Evolutionary conservation across 2,113 vertebrate genomes (phyloP).

Genomic region (Nycticebus coucang): DNA sequence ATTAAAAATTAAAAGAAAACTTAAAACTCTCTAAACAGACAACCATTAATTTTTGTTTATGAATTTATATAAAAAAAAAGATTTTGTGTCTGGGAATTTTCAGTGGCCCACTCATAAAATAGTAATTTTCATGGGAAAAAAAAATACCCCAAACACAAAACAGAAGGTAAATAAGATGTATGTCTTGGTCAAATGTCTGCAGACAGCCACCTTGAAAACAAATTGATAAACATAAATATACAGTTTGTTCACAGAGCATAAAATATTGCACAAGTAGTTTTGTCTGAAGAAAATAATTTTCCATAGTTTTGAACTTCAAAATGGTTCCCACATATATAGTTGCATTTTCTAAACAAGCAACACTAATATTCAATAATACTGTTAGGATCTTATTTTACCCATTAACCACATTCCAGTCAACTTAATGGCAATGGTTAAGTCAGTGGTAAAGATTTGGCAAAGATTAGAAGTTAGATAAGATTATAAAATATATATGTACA

Average conservation of each 20-base stretch:
- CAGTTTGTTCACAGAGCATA: conserved; percentile 87
- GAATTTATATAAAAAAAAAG: conserved; percentile 78
- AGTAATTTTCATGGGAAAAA: conserved; percentile 76
- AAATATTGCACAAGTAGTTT: conserved; percentile 91
- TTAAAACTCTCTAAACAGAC: conserved; percentile 80
- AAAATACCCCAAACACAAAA: conserved; percentile 63
- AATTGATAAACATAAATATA: conserved; percentile 81
- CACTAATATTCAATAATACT: conserved; percentile 87
- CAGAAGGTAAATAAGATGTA: conserved; percentile 62
- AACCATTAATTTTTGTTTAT: conserved; percentile 80
- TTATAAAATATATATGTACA: conserved; percentile 72
- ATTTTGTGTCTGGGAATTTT: conserved; percentile 77
- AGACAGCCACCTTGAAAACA: conserved; percentile 77
- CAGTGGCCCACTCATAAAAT: conserved; percentile 73
- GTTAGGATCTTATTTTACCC: conserved; percentile 81
- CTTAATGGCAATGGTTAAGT: conserved; percentile 81
- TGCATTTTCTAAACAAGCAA: conserved; percentile 83
- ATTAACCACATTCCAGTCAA: conserved; percentile 78
- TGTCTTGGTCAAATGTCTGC: conserved; percentile 77
- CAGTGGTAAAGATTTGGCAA: conserved; percentile 89
- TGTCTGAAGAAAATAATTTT: conserved; percentile 80
- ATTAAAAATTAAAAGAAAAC: conserved; percentile 79
- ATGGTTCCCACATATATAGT: conserved; percentile 72
- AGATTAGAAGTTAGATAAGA: conserved; percentile 84
- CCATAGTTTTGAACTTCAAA: conserved; percentile 79